phyloP scores from a whole-genome alignment of 92 coral and sea anemone species.

The Meandrina meandrites region DNA sequence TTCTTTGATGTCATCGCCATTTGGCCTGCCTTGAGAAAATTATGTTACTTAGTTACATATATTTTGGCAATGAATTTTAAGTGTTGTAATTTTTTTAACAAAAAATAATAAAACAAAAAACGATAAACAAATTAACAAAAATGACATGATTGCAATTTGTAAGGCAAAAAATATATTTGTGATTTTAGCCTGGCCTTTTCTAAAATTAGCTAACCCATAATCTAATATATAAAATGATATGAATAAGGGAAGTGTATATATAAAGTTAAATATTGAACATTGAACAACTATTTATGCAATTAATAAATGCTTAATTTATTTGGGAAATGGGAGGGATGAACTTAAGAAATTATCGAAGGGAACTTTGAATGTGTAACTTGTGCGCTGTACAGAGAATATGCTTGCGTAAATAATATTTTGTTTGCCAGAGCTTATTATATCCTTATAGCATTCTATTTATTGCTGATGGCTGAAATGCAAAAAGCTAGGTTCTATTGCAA shows the following conservation, averaged over 20 bases:
- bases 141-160: slow-evolving; percentile 17
- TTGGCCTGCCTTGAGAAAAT: neutral
- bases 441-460: slow-evolving; percentile 18
- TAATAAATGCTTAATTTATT: slow-evolving; percentile 35
- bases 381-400: slow-evolving; percentile 17
- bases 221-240: neutral
- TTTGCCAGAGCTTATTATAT: slow-evolving; percentile 17
- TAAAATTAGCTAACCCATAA: neutral
- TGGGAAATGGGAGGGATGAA: slow-evolving; percentile 31
- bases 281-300: slow-evolving; percentile 8
- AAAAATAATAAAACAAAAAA: neutral
- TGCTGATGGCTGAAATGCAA: neutral
- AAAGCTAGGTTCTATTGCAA: slow-evolving; percentile 9
- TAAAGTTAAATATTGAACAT: neutral
- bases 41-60: neutral
- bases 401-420: neutral
- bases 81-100: neutral
- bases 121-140: neutral
- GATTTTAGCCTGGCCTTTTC: neutral
- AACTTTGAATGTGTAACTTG: neutral
- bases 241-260: neutral
- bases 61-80: neutral
- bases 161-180: slow-evolving; percentile 15
- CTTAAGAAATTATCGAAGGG: neutral
- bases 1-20: neutral